Conservation (phyloP, 2,888 invertebrate genomes). For the Habroteleia sp. region DNA sequence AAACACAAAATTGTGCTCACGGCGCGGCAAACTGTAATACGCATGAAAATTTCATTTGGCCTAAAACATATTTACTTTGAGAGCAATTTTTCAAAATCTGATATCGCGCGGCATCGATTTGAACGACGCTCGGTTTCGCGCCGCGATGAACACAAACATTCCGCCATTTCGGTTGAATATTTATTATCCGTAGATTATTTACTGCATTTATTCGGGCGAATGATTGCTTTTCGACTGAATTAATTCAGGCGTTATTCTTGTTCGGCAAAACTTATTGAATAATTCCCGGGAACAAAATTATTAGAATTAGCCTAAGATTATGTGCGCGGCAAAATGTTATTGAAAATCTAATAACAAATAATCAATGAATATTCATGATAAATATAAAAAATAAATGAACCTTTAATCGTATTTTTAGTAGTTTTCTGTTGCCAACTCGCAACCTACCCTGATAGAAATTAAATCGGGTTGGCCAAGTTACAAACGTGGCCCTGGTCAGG, state of each 20-base stretch:
- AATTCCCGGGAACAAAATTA: no score
- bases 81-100: conserved; percentile 34
- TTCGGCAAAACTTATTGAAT: conserved; percentile 11
- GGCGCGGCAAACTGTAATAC: conserved; percentile 42
- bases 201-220: conserved; percentile 56
- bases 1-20: conserved; percentile 45
- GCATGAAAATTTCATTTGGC: conserved; percentile 53
- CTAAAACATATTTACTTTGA: conserved; percentile 45
- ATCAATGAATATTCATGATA: no score
- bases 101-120: conserved; percentile 40
- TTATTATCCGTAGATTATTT: conserved; percentile 56
- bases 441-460: no score
- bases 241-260: conserved; percentile 19
- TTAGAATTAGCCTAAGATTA: no score
- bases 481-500: no score
- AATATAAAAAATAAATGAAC: no score
- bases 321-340: no score
- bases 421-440: no score
- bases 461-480: no score
- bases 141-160: conserved; percentile 50
- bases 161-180: conserved; percentile 55
- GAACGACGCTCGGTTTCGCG: conserved; percentile 46
- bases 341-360: no score
- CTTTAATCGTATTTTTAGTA: no score
- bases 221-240: conserved; percentile 39